phyloP scores from a whole-genome alignment of 2,797 vertebrate species.

The Sebastes oblongus region DNA sequence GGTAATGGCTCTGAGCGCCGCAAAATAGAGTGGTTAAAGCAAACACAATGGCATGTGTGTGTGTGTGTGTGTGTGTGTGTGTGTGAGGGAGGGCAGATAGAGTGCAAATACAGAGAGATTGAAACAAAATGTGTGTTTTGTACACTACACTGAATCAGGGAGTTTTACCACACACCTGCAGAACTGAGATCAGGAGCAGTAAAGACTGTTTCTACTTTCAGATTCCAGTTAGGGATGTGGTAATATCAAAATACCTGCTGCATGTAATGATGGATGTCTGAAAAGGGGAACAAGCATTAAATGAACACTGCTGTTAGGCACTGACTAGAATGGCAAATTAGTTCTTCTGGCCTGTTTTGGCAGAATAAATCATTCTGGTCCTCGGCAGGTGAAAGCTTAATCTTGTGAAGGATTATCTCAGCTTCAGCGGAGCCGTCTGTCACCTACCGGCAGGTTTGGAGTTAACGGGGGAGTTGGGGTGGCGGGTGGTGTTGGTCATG shows the following conservation, averaged over 20 bases:
- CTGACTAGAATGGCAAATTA: background rate
- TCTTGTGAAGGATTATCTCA: conserved; percentile 5
- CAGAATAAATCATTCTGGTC: background rate
- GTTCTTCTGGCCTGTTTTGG: background rate
- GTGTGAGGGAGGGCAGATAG: background rate
- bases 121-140: conserved; percentile 4
- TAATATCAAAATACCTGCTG: background rate
- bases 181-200: background rate
- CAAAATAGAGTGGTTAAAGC: conserved; percentile 19
- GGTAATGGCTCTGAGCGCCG: conserved; percentile 21
- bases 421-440: background rate
- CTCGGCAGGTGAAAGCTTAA: conserved; percentile 1
- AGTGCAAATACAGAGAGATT: conserved; percentile 16
- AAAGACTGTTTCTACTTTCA: background rate
- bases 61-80: background rate
- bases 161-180: background rate
- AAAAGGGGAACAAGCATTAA: background rate
- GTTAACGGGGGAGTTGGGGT: conserved; percentile 90
- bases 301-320: background rate
- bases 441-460: conserved; percentile 90
- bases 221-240: background rate
- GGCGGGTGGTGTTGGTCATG: conserved; percentile 85
- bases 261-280: background rate
- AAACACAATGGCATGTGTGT: background rate
- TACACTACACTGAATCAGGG: conserved; percentile 8